Percentiles rank a stretch among this genome's conserved stretches.
These are phyloP conservation scores for Drosophila anomalipes DNA, from an alignment of 2,888 invertebrate genomes.

Conservation along the genomic window DNA sequence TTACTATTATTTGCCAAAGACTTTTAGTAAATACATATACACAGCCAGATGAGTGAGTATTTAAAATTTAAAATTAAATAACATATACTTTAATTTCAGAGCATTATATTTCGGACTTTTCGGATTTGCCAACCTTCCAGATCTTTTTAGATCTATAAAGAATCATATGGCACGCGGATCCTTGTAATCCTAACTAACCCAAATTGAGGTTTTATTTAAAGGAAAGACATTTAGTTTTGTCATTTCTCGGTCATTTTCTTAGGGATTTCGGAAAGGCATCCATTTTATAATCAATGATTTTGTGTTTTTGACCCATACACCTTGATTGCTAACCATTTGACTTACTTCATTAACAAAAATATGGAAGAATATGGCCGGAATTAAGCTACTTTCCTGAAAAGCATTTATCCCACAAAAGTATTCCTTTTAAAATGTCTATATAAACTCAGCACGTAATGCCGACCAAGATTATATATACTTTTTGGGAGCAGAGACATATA, in stretches of 20 bases:
- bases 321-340: accelerated
- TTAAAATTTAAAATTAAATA: background rate
- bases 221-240: background rate
- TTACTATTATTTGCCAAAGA: background rate
- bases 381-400: background rate
- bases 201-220: accelerated
- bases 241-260: background rate
- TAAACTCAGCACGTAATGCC: background rate
- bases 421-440: background rate
- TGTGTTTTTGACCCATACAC: background rate
- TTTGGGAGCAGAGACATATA: background rate
- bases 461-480: background rate
- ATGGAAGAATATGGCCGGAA: background rate
- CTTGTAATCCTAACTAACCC: background rate
- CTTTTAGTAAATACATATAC: background rate
- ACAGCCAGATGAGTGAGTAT: background rate
- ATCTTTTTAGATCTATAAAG: background rate
- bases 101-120: no score
- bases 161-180: background rate
- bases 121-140: background rate
- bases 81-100: no score
- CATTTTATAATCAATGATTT: background rate
- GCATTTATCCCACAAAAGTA: background rate
- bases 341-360: background rate
- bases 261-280: background rate